Evolutionary conservation across 2,797 vertebrate species (phyloP).

Genomic region (Remorina albescens): DNA sequence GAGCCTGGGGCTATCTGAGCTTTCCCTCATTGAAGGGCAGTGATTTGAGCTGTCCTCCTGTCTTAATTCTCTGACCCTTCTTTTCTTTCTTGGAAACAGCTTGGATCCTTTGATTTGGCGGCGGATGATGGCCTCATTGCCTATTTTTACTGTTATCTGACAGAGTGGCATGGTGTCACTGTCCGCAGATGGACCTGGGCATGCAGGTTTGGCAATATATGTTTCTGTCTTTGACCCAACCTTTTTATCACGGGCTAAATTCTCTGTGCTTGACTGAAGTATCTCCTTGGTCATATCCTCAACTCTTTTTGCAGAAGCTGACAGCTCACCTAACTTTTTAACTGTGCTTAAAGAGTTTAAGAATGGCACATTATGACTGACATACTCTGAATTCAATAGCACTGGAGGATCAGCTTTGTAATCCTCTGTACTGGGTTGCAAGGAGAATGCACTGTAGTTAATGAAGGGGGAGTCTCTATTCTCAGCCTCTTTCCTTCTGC

Average conservation of each 20-base stretch:
- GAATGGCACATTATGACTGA: constrained; percentile 71
- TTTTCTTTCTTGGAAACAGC: constrained; percentile 89
- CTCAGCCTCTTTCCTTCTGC: constrained; percentile 57
- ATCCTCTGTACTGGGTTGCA: constrained; percentile 85
- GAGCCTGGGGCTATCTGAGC: constrained; percentile 76
- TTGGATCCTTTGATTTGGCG: constrained; percentile 95
- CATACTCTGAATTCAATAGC: constrained; percentile 70
- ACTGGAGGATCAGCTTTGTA: constrained; percentile 81
- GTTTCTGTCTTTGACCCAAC: constrained; percentile 91
- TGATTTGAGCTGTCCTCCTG: constrained; percentile 69
- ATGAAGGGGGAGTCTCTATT: constrained; percentile 79
- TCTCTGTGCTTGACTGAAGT: constrained; percentile 78
- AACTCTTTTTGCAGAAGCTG: constrained; percentile 84
- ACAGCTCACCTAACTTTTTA: constrained; percentile 84
- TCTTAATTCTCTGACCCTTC: constrained; percentile 68
- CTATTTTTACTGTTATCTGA: constrained; percentile 99
- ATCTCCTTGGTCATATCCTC: constrained; percentile 86
- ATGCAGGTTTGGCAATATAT: constrained; percentile 97
- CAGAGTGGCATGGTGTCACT: constrained; percentile 93
- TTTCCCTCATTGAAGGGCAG: constrained; percentile 72
- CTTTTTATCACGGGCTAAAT: constrained; percentile 76
- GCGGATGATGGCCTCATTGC: constrained; percentile 96
- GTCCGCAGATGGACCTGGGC: constrained; percentile 92
- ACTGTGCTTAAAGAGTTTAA: constrained; percentile 82
- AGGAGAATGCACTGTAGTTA: constrained; percentile 84